Evolutionary conservation across 2,797 vertebrate genomes (phyloP), one percentile per base, ranked within the genome.

Genomic region (Babyrousa celebensis): DNA sequence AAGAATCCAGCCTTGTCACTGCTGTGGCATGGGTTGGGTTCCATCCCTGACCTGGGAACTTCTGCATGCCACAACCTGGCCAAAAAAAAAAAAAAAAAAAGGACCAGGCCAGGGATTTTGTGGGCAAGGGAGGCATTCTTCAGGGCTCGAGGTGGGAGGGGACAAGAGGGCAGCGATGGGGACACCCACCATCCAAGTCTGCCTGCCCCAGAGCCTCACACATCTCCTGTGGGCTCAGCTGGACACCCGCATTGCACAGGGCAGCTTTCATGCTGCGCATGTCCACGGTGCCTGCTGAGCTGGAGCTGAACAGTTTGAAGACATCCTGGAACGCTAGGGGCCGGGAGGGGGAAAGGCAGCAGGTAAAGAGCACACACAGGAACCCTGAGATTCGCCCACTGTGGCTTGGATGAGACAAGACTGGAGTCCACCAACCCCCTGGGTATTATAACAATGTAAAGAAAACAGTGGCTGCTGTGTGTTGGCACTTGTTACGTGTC

Each of bases 301-400:
- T 77, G 62, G 93, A 97, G 62, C 96, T 93, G 95, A 97, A 94
- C 29, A 95, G 86, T 87, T 87, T 91, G 94, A 97, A 96, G 94
- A 97, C n/a, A 25, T 95, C 89, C 97, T 96, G 97, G 94, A 96
- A 97, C 1, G 92, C 94, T 97, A 91, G 20, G 52, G 83, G 74
- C 12, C 21, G 75, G 77, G 25, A 85, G 72, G 27, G 32, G 52
- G 62, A 18, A 21, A 78, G n/a, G 60, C 36, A 18, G 27, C 23
- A 74, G 12, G 18, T 71, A 52, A 91, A 29, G 12, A 0, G 0
- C 14, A 6, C 18, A 0, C 12, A 21, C 1, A 12, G 43, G 54
- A 74, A 68, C 17, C 9, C 48, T 29, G 60, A 56, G 15, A 32
- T 27, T 83, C 5, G 3, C 36, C 32, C 29, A 15, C 40, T 63